Conservation (phyloP, 1,140 invertebrate species). For the Sarcophaga bullata region DNA sequence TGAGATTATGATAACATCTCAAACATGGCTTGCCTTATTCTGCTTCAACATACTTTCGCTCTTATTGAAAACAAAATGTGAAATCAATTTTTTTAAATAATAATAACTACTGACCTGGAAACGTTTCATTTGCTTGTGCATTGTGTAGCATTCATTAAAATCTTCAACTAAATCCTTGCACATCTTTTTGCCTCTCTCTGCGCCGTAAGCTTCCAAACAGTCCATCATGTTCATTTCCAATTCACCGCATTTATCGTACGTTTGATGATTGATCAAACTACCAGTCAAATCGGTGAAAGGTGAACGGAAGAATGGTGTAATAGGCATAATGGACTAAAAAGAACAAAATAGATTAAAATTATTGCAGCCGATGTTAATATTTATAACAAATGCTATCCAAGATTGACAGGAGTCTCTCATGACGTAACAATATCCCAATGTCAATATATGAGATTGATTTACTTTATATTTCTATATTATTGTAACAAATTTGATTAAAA, state of each 20-base stretch:
- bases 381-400: background rate
- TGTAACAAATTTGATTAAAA: no score
- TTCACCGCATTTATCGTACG: conserved; percentile 70
- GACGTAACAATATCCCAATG: background rate
- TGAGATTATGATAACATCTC: background rate
- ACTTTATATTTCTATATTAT: no score
- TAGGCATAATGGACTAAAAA: conserved; percentile 59
- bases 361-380: background rate
- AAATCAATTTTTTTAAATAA: background rate
- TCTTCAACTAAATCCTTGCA: conserved; percentile 73
- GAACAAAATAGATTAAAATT: background rate
- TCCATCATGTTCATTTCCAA: conserved; percentile 76
- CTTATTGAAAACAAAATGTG: background rate
- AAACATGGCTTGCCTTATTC: background rate
- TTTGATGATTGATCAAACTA: conserved; percentile 72
- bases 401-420: background rate
- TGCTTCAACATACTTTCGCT: background rate
- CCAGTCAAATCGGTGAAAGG: conserved; percentile 76
- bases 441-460: no score
- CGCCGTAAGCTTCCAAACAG: conserved; percentile 80
- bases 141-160: conserved; percentile 73
- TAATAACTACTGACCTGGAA: conserved; percentile 63
- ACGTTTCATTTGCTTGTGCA: conserved; percentile 70
- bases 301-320: conserved; percentile 72
- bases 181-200: conserved; percentile 68